Evolutionary conservation across 1,140 invertebrate genomes (phyloP).

Genomic region (Cyphomyrmex costatus): DNA sequence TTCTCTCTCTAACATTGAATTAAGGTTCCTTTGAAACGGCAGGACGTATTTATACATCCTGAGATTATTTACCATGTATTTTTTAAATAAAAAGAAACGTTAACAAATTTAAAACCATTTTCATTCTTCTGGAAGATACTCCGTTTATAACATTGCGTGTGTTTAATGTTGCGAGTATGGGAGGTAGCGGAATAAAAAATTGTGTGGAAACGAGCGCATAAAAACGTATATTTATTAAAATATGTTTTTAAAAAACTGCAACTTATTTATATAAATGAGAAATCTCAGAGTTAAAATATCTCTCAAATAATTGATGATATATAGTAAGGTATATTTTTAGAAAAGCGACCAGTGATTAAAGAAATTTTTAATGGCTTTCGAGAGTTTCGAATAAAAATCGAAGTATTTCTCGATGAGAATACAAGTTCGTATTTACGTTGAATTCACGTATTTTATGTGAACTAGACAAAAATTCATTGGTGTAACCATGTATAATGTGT

Average conservation of each 20-base stretch:
- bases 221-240: not conserved
- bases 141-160: not conserved
- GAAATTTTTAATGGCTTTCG: not conserved
- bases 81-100: constrained; percentile 41
- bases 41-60: not conserved
- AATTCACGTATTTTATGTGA: no score
- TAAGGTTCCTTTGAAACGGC: constrained; percentile 9
- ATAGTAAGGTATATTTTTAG: not conserved
- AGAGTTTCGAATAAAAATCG: not conserved
- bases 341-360: not conserved
- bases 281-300: constrained; percentile 5
- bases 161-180: not conserved
- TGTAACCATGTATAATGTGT: no score
- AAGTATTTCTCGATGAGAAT: no score
- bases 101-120: constrained; percentile 11
- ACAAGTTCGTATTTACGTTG: no score
- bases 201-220: no score
- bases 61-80: not conserved
- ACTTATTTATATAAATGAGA: not conserved
- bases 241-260: not conserved
- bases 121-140: not conserved
- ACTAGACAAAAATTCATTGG: no score
- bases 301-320: not conserved
- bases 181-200: not conserved
- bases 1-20: not conserved